A percentile compares a stretch with the other conserved stretches of the same genome.
phyloP scores from a whole-genome alignment of 2,888 invertebrate genomes.

The Sphaeridia pumilis region DNA sequence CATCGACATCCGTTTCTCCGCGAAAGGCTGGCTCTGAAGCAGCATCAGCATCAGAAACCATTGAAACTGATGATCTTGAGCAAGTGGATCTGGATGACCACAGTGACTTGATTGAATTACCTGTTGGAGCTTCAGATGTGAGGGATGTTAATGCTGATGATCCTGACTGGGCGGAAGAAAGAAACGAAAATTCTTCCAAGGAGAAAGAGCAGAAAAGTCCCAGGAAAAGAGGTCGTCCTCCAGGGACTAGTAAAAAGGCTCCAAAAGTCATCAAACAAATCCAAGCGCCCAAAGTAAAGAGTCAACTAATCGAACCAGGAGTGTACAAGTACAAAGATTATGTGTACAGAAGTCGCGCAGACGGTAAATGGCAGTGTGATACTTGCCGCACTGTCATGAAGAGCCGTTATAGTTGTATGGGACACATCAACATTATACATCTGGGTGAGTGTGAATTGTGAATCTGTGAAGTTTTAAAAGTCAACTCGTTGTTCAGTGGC shows the following conservation, averaged over 20 bases:
- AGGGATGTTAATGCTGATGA: too few relatives aligned
- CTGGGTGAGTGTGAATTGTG: slow-evolving; percentile 3
- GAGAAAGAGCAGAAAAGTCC: background rate
- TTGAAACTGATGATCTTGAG: background rate
- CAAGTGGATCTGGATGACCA: background rate
- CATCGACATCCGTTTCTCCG: too few relatives aligned
- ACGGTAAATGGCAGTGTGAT: slow-evolving; percentile 5
- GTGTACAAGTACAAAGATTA: slow-evolving; percentile 3
- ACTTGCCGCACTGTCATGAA: slow-evolving; percentile 1
- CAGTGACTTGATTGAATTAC: background rate
- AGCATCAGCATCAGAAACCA: too few relatives aligned
- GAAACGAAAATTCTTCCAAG: too few relatives aligned
- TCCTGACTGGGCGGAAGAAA: too few relatives aligned
- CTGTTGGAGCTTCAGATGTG: background rate
- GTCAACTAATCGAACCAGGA: slow-evolving; percentile 1
- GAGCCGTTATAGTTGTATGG: background rate
- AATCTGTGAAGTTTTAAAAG: too few relatives aligned
- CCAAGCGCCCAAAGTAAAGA: background rate
- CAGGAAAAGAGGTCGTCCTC: background rate
- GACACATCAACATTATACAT: slow-evolving; percentile 5
- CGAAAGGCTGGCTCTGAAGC: too few relatives aligned
- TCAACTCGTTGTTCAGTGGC: too few relatives aligned
- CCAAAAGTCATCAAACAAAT: background rate
- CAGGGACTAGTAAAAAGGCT: too few relatives aligned
- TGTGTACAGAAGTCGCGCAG: background rate